Base-by-base conservation (phyloP, 2,113 vertebrate genomes). In the Menidia beryllina region DNA sequence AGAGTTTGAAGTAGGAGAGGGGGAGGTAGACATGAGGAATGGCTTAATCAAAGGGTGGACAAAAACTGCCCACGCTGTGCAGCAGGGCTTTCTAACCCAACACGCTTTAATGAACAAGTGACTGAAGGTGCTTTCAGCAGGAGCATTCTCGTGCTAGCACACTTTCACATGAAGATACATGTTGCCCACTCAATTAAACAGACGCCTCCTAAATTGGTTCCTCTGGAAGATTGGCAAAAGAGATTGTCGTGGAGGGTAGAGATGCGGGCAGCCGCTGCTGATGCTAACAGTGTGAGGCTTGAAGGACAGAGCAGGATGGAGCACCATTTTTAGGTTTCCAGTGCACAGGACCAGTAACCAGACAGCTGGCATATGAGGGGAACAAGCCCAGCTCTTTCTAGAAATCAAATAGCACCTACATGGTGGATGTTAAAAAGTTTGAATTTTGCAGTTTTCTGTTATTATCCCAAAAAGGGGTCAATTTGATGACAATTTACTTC, bases 81-180 rank as follows among this genome's bases (percentile, higher is more conserved):
- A 81, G 60, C 72, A 83, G 86, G 57, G 60, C 72, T 81, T 80
- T 84, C 66, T 78, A 67, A 60, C 72, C 64, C 61, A 52, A 65
- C 75, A 64, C 34, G 58, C 76, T 89, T 83, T 92, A 89, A 90
- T 91, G 86, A 88, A 86, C 79, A 77, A 82, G 82, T 66, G 80
- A 81, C 77, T 88, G 70, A 67, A 88, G 84, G 81, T 86, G 73
- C 85, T 88, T 85, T 82, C 64, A 81, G 61, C 7, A 45, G 45
- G 26, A 62, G 63, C 56, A 41, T 34, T 49, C 66, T 50, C 59
- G 49, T 43, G 38, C 66, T 55, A 58, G 58, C 55, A 20, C 55
- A 69, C 61, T 24, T 23, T 39, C 67, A 73, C 64, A 66, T 10
- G 45, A 45, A 82, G 60, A 86, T 82, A 82, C 75, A 82, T 66